These are phyloP conservation scores for Zygothrica quintamaculata DNA, from an alignment of 2,888 invertebrate species.

Conservation along the genomic window DNA sequence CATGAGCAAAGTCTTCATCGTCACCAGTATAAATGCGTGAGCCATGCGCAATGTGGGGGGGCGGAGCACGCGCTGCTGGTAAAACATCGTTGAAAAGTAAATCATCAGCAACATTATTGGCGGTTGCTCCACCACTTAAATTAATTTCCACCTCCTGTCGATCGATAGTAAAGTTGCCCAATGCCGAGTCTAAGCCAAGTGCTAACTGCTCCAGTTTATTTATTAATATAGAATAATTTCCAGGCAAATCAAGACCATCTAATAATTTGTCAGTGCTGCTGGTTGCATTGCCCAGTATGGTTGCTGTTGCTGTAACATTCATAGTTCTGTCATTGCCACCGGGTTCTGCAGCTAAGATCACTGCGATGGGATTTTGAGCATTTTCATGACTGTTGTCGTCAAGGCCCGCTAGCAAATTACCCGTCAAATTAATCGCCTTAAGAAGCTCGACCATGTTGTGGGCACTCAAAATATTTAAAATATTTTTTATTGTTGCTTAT, in stretches of 20 bases:
- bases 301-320: constrained; percentile 33
- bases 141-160: constrained; percentile 81
- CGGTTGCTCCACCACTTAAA: constrained; percentile 59
- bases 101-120: constrained; percentile 63
- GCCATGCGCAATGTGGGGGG: constrained; percentile 60
- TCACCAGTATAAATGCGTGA: constrained; percentile 70
- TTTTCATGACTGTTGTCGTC: constrained; percentile 58
- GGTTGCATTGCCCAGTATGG: constrained; percentile 39
- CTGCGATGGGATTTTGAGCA: constrained; percentile 31
- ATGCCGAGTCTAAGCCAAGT: constrained; percentile 79
- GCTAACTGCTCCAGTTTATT: constrained; percentile 83
- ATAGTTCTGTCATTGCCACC: constrained; percentile 42
- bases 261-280: constrained; percentile 70
- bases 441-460: constrained; percentile 70
- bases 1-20: constrained; percentile 86
- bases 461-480: constrained; percentile 3
- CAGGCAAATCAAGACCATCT: constrained; percentile 75
- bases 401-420: constrained; percentile 63
- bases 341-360: constrained; percentile 34
- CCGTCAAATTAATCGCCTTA: constrained; percentile 69
- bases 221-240: constrained; percentile 83
- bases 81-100: constrained; percentile 64
- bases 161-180: constrained; percentile 80
- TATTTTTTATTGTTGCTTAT: constrained; percentile 17
- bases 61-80: constrained; percentile 67